Conservation (phyloP, 2,113 vertebrate species). For the Calidris pygmaea region DNA sequence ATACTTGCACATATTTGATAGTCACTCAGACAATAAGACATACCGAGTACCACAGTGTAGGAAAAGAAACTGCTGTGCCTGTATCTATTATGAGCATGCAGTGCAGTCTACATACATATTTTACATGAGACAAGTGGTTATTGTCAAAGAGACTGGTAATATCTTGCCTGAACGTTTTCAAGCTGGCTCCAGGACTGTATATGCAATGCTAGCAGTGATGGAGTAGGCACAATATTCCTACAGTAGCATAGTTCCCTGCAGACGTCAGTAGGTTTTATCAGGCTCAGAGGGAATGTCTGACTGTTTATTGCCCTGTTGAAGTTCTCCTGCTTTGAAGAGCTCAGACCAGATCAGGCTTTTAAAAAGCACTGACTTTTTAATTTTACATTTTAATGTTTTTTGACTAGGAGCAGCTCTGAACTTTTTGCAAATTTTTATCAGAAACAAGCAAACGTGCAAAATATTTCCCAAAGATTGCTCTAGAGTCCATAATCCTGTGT, state of each 20-base stretch:
- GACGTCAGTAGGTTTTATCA: conserved; percentile 15
- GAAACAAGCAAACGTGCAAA: not conserved
- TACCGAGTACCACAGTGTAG: not conserved
- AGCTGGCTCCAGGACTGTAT: not conserved
- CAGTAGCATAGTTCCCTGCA: conserved; percentile 18
- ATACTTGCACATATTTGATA: not conserved
- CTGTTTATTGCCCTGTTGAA: not conserved
- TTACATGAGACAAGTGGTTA: conserved; percentile 27
- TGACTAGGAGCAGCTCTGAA: not conserved
- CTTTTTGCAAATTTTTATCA: not conserved
- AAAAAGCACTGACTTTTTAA: not conserved
- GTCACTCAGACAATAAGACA: not conserved
- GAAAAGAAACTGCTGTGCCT: not conserved
- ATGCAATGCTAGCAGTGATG: not conserved
- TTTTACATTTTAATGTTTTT: not conserved
- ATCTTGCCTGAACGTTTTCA: not conserved
- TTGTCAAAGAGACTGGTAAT: not conserved
- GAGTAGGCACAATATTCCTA: not conserved
- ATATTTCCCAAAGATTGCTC: not conserved
- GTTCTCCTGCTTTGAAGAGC: not conserved
- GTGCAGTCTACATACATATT: not conserved
- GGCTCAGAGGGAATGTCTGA: not conserved
- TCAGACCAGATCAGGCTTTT: not conserved
- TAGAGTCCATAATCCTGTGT: not conserved
- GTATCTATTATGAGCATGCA: not conserved